Evolutionary conservation across 2,888 invertebrate genomes (phyloP).

Genomic region (Operophtera brumata): DNA sequence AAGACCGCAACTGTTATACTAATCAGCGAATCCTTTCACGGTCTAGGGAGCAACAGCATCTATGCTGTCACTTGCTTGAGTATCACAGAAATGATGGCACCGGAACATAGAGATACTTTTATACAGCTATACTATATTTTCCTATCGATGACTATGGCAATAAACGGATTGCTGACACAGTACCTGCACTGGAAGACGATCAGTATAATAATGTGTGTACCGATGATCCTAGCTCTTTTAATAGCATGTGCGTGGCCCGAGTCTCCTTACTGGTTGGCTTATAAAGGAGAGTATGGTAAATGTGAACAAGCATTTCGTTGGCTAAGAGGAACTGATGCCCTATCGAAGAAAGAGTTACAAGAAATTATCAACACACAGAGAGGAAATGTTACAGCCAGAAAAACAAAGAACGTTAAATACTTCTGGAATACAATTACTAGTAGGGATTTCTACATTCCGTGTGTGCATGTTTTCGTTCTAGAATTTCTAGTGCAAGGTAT

Average conservation of each 20-base stretch:
- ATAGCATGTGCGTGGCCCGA: constrained; percentile 31
- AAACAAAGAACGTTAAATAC: background rate
- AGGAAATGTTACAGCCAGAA: background rate
- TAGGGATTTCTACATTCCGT: constrained; percentile 23
- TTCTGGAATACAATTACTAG: constrained; percentile 8
- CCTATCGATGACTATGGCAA: constrained; percentile 22
- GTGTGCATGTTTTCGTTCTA: constrained; percentile 14
- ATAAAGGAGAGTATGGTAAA: constrained; percentile 25
- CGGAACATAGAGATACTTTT: constrained; percentile 24
- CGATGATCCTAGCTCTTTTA: constrained; percentile 19
- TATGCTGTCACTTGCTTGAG: constrained; percentile 24
- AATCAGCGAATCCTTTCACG: constrained; percentile 31
- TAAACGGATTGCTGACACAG: constrained; percentile 18
- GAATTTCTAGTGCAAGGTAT: background rate
- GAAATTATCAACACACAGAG: constrained; percentile 14
- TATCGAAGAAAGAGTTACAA: constrained; percentile 25
- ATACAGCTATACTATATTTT: constrained; percentile 15
- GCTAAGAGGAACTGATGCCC: constrained; percentile 28
- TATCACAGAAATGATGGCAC: constrained; percentile 33
- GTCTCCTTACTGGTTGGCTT: constrained; percentile 37
- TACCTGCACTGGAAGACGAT: constrained; percentile 33
- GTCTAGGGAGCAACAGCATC: constrained; percentile 30
- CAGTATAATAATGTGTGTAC: constrained; percentile 27
- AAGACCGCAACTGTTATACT: constrained; percentile 14
- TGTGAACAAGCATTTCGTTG: constrained; percentile 27